phyloP scores from a whole-genome alignment of 2,113 vertebrate genomes.

The Eublepharis macularius region DNA sequence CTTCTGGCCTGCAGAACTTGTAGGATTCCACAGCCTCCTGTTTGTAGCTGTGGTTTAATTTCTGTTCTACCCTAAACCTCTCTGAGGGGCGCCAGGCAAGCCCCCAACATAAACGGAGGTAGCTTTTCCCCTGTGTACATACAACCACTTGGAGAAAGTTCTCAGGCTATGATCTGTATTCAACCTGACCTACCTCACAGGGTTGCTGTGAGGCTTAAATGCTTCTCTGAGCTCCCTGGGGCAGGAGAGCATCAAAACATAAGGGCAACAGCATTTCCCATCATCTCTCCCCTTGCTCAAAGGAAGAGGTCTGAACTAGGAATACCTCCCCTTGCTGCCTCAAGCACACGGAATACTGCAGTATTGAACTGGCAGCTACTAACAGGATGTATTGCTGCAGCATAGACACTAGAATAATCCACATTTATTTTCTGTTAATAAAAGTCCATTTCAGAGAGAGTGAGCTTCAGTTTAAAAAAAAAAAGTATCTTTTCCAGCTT shows the following conservation, averaged over 20 bases:
- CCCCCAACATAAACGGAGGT: too few relatives aligned
- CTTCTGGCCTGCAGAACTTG: too few relatives aligned
- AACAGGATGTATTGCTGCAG: constrained; percentile 56
- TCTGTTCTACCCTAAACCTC: too few relatives aligned
- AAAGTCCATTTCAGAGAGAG: constrained; percentile 80
- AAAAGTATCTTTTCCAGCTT: neutral
- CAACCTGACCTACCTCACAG: neutral
- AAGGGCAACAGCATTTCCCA: neutral
- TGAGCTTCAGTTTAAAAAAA: constrained; percentile 35
- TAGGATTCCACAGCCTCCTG: too few relatives aligned
- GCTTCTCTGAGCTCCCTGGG: neutral
- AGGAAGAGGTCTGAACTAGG: too few relatives aligned
- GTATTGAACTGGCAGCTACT: neutral
- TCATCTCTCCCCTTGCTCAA: too few relatives aligned
- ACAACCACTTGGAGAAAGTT: too few relatives aligned
- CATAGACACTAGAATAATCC: constrained; percentile 61
- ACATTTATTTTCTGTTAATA: constrained; percentile 85
- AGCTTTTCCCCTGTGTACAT: too few relatives aligned
- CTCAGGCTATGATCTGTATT: neutral
- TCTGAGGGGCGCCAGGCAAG: too few relatives aligned
- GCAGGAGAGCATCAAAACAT: neutral
- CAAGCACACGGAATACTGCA: neutral
- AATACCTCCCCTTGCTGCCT: neutral
- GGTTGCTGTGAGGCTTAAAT: neutral
- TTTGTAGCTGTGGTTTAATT: too few relatives aligned